Conservation (phyloP, 2,113 vertebrate species). For the Mobula birostris region DNA sequence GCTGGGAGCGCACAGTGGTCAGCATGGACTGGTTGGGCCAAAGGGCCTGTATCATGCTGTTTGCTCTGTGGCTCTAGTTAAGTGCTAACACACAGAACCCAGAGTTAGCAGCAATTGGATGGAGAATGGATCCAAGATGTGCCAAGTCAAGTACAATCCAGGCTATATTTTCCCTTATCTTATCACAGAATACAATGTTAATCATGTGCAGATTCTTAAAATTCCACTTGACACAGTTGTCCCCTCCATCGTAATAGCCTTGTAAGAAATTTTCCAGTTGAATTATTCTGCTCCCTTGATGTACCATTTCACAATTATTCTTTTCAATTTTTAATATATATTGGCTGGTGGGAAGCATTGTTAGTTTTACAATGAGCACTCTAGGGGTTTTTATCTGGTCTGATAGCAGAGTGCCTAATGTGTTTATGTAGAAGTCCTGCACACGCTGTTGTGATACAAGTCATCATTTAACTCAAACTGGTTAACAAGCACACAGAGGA, state of each 20-base stretch:
- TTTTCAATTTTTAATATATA: constrained; percentile 32
- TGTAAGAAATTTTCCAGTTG: not conserved
- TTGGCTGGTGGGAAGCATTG: constrained; percentile 33
- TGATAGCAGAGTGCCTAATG: not conserved
- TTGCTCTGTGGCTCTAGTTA: too few relatives aligned
- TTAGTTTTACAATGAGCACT: constrained; percentile 35
- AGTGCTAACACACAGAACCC: too few relatives aligned
- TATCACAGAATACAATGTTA: not conserved
- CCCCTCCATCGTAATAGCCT: not conserved
- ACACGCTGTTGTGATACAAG: not conserved
- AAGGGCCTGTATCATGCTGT: too few relatives aligned
- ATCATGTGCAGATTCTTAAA: not conserved
- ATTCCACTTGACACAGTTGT: not conserved
- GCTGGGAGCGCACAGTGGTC: too few relatives aligned
- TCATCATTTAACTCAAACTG: not conserved
- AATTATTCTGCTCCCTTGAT: not conserved
- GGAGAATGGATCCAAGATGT: too few relatives aligned
- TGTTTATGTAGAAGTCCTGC: not conserved
- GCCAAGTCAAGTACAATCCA: too few relatives aligned
- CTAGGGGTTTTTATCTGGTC: constrained; percentile 21
- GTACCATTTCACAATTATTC: not conserved
- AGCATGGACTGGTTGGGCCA: too few relatives aligned
- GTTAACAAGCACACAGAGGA: not conserved
- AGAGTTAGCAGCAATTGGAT: too few relatives aligned
- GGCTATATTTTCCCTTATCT: not conserved